Base-by-base conservation (phyloP, 23 tunicate species). In the Ciona savignyi region DNA sequence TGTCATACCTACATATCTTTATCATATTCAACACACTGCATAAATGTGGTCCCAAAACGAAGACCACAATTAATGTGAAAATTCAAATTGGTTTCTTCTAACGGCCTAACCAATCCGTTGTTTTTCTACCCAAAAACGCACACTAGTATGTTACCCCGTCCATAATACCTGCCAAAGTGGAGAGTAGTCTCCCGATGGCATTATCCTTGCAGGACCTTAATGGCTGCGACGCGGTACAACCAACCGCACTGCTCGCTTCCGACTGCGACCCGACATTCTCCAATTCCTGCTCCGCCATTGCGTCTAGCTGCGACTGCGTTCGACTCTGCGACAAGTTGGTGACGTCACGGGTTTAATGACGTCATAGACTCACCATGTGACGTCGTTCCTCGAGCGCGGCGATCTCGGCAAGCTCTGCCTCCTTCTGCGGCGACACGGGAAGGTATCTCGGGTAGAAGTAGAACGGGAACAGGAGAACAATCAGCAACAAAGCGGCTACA, bases 401-500 rank as follows among this genome's bases (percentile, higher is more conserved):
- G 32, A 74, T 68, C 42, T 77, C 84, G 1, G 64, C 80, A 23
- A 67, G 74, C 66, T 88, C 96, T 24, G 77, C 81, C 66, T 70
- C 62, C 65, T 88, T 88, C 56, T 88, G 84, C 2, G 68, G 75
- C 25, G 96, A 88, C n/a, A 88, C 62, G 66, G 81, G 77, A 30
- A 88, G 63, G 19, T 65, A 71, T 9, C 73, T 67, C 2, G 96
- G 96, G 32, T 83, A 88, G 35, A 88, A 88, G 30, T 66, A 82
- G 35, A 88, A 88, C 20, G 96, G 96, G 60, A 88, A 73, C 1
- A 88, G 76, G 21, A 88, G 33, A 27, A 88, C 60, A 27, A 82
- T 30, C 64, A 88, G 23, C 32, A 87, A 4, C 2, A 63, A 26
- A 32, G 71, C 78, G 51, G 86, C 83, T 35, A 87, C 56, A 9